Evolutionary conservation across 2,113 vertebrate genomes (phyloP).

Genomic region (Pedionomus torquatus): DNA sequence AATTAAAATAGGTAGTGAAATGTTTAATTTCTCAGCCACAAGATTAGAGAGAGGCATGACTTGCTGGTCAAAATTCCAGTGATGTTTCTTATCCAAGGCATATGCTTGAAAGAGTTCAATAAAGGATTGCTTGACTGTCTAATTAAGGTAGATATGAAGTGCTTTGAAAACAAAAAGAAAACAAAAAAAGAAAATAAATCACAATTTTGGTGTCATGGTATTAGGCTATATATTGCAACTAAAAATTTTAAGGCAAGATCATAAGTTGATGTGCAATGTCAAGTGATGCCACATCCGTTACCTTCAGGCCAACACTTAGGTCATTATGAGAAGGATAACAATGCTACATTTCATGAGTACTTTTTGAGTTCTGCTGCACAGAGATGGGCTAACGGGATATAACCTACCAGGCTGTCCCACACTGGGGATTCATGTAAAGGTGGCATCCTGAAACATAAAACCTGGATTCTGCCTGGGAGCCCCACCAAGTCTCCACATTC

Average conservation of each 20-base stretch:
- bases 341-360: background rate
- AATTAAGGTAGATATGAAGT: background rate
- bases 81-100: background rate
- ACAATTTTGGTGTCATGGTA: background rate
- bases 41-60: background rate
- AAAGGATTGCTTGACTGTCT: background rate
- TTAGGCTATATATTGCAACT: background rate
- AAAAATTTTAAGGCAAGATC: background rate
- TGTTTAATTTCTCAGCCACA: constrained; percentile 23
- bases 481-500: background rate
- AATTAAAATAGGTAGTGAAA: constrained; percentile 36
- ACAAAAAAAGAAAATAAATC: background rate
- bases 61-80: background rate
- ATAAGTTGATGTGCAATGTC: background rate
- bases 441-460: background rate
- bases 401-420: background rate
- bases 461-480: background rate
- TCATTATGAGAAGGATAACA: background rate
- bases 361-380: background rate
- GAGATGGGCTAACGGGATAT: background rate
- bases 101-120: background rate
- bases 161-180: background rate
- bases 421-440: background rate
- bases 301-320: background rate
- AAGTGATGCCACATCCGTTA: background rate